Evolutionary conservation across 1,140 invertebrate species (phyloP).

Genomic region (Achatina immaculata): DNA sequence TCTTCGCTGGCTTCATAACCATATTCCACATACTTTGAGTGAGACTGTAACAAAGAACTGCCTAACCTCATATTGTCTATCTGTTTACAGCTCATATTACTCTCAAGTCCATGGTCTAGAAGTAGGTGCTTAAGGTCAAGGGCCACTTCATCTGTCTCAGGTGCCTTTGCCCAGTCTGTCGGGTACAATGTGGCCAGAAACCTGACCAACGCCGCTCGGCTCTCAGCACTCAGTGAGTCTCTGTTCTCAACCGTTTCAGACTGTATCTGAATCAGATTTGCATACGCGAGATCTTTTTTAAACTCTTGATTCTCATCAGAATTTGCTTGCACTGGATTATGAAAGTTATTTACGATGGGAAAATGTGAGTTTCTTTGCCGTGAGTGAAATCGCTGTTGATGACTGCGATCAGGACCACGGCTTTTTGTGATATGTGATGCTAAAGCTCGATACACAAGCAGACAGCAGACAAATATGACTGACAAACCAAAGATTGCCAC

Average conservation of each 20-base stretch:
- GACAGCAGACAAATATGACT: neutral
- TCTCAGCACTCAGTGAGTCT: slow-evolving; percentile 13
- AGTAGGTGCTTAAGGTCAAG: slow-evolving; percentile 44
- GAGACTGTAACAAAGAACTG: slow-evolving; percentile 34
- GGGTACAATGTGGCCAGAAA: slow-evolving; percentile 40
- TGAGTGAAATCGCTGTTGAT: neutral
- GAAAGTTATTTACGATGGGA: neutral
- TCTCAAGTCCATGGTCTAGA: slow-evolving; percentile 45
- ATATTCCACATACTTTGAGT: slow-evolving; percentile 46
- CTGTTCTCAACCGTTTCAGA: neutral
- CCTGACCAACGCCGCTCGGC: slow-evolving; percentile 5
- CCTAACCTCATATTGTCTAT: slow-evolving; percentile 48
- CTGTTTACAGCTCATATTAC: slow-evolving; percentile 50
- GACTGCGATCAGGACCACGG: too few species aligned
- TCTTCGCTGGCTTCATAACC: slow-evolving; percentile 27
- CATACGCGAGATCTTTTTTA: neutral
- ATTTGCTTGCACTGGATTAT: neutral
- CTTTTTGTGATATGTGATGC: neutral
- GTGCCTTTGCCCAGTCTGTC: slow-evolving; percentile 47
- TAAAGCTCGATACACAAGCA: slow-evolving; percentile 17
- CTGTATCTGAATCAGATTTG: neutral
- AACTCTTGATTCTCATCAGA: neutral
- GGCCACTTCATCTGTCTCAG: slow-evolving; percentile 52
- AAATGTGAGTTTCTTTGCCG: neutral
- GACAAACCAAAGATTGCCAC: slow-evolving; percentile 6